Base-by-base conservation (phyloP, 2,113 vertebrate species). In the Periophthalmus modestus region DNA sequence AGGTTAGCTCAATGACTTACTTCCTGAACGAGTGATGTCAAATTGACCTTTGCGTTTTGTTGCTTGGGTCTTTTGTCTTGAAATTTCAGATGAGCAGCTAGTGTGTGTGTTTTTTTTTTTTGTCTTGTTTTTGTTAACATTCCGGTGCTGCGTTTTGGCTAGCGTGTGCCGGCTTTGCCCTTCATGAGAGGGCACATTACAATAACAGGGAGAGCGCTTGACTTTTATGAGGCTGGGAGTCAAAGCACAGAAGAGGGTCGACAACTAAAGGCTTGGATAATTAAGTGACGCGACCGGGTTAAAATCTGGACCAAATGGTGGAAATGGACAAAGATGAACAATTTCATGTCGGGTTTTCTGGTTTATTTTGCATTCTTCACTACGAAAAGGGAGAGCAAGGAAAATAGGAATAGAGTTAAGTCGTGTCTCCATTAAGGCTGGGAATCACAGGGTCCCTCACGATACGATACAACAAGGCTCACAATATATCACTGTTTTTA, bases 171-270 rank as follows among this genome's bases (percentile, higher is more conserved):
- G 62, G n/a, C 62, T 68, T 23, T 82, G 80, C 82, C 72, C 80
- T 86, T 84, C 80, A 82, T 34, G 68, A 81, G 76, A 73, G 68
- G 24, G 47, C 46, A 50, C 81, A 84, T 87, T 91, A 88, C 81
- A 80, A 81, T 69, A 71, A 83, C 79, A 59, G 39, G 21, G 85
- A 84, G 57, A 78, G 73, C 65, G 5, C 84, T 81, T 72, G 52
- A 67, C 84, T 75, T 48, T 68, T 79, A 59, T 82, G 78, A 89
- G 59, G 82, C 81, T 80, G 70, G 76, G 39, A 43, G 39, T 43
- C 39, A 43, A 80, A 78, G 63, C 69, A 52, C 43, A 48, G 57
- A 78, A 65, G 39, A 73, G 62, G 68, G 74, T 69, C 52, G 0
- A 3, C 36, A 33, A 59, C 4, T 7, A 55, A 47, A 70, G 58